phyloP scores from a whole-genome alignment of 2,797 vertebrate genomes.

The Macropodus opercularis region DNA sequence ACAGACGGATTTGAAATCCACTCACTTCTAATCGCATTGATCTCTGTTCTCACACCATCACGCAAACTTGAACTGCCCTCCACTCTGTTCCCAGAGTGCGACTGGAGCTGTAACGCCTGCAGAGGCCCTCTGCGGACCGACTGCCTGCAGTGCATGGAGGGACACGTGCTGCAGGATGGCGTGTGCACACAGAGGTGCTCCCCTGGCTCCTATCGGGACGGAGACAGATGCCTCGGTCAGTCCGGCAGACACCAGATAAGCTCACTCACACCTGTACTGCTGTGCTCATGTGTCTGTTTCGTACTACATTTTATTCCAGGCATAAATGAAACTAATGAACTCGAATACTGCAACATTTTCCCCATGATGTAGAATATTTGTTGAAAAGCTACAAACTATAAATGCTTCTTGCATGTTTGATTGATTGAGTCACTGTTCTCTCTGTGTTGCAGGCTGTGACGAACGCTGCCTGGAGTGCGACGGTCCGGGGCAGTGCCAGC shows the following conservation, averaged over 20 bases:
- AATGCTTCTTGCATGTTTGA: too few species aligned
- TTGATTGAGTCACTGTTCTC: too few species aligned
- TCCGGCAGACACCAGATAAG: slow-evolving; percentile 2
- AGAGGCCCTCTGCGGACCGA: slow-evolving; percentile 87
- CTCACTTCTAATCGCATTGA: slow-evolving; percentile 11
- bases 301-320: too few species aligned
- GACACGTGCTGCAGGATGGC: slow-evolving; percentile 86
- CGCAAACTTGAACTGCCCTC: neutral
- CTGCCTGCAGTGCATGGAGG: slow-evolving; percentile 95
- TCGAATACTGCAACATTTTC: too few species aligned
- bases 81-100: slow-evolving; percentile 84
- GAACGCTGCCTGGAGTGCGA: slow-evolving; percentile 84
- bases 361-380: too few species aligned
- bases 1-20: slow-evolving; percentile 39
- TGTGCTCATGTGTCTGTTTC: neutral
- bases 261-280: neutral
- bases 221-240: slow-evolving; percentile 88
- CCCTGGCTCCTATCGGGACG: slow-evolving; percentile 79
- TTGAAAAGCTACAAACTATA: too few species aligned
- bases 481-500: slow-evolving; percentile 78
- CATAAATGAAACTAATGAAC: too few species aligned
- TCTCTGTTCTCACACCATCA: neutral
- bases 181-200: slow-evolving; percentile 86
- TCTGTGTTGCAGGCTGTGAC: slow-evolving; percentile 82
- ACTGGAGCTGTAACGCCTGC: slow-evolving; percentile 94